A percentile compares a stretch with the other conserved stretches of the same genome.
Evolutionary conservation across 1,140 invertebrate genomes (phyloP).

Genomic region (Alviniconcha marisindica): DNA sequence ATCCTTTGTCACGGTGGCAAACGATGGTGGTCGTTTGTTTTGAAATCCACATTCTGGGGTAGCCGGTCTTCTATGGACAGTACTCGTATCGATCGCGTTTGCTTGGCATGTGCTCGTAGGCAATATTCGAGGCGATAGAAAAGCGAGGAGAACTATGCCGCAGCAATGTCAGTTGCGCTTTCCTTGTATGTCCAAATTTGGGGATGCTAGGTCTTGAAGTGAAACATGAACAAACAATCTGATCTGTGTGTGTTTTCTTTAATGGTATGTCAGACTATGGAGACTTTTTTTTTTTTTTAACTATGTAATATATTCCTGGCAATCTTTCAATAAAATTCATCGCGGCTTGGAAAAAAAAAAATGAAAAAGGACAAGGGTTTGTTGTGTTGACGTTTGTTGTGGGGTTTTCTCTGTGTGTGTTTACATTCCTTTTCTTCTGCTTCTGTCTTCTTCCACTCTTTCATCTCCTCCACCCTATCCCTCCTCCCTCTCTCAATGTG

Average conservation of each 20-base stretch:
- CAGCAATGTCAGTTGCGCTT: not conserved
- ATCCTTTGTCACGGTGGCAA: too few species aligned
- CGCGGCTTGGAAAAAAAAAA: slow-evolving; percentile 34
- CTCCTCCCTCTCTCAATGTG: not conserved
- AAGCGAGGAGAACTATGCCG: not conserved
- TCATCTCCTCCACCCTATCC: not conserved
- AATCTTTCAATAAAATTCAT: slow-evolving; percentile 37
- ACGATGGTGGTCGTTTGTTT: too few species aligned
- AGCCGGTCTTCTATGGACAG: too few species aligned
- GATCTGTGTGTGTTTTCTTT: not conserved
- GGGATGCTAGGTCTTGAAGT: not conserved
- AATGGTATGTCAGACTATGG: not conserved
- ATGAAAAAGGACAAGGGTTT: not conserved
- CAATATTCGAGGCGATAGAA: too few species aligned
- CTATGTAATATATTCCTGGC: slow-evolving; percentile 32
- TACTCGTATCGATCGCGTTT: too few species aligned
- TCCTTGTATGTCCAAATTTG: not conserved
- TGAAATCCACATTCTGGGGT: too few species aligned
- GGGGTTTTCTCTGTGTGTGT: not conserved
- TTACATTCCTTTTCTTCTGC: not conserved
- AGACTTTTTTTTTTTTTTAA: too few species aligned
- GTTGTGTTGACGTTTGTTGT: not conserved
- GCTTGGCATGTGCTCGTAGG: too few species aligned
- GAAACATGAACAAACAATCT: not conserved
- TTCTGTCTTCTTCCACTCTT: not conserved